phyloP scores from a whole-genome alignment of 2,888 invertebrate genomes.

The Nezara viridula region DNA sequence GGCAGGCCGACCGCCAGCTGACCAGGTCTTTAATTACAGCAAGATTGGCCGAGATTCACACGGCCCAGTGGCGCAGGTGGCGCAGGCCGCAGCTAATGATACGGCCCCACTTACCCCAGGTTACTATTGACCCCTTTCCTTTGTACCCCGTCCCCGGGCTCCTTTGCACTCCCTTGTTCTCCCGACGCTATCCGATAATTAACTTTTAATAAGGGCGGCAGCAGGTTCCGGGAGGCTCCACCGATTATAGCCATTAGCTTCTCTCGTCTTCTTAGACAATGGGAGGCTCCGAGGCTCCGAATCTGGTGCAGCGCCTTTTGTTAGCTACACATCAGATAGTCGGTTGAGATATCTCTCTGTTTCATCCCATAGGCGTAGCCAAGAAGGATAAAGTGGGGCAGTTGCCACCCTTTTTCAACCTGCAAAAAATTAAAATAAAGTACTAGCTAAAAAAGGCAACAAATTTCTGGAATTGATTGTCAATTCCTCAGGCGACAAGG shows the following conservation, averaged over 20 bases:
- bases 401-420: too few relatives aligned
- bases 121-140: not conserved
- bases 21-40: not conserved
- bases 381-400: too few relatives aligned
- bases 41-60: slow-evolving; percentile 21
- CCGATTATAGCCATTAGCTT: slow-evolving; percentile 28
- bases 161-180: slow-evolving; percentile 28
- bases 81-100: not conserved
- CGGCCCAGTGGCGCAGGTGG: not conserved
- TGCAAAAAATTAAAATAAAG: too few relatives aligned
- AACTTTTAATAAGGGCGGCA: slow-evolving; percentile 36
- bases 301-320: not conserved
- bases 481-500: too few relatives aligned
- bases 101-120: not conserved
- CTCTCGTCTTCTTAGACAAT: slow-evolving; percentile 19
- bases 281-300: not conserved
- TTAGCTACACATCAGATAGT: not conserved
- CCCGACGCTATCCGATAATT: not conserved
- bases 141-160: not conserved
- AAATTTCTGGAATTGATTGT: too few relatives aligned
- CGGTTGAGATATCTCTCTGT: not conserved
- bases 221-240: not conserved
- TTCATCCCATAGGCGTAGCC: too few relatives aligned
- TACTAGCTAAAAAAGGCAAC: too few relatives aligned
- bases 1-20: slow-evolving; percentile 33